phyloP scores from a whole-genome alignment of 2,113 vertebrate genomes.

The Coracopsis vasa region DNA sequence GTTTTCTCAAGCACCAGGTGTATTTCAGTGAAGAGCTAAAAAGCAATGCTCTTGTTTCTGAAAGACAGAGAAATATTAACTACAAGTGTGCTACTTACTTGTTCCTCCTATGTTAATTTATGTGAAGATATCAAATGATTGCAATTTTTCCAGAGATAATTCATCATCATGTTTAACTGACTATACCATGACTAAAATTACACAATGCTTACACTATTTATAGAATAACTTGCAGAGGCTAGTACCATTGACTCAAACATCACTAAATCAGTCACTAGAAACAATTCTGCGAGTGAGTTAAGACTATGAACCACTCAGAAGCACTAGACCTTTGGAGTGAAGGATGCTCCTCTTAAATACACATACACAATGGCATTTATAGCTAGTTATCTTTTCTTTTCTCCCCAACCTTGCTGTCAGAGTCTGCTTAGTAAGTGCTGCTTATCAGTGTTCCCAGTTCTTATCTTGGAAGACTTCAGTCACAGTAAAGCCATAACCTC shows the following conservation, averaged over 20 bases:
- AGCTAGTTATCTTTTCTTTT: background rate
- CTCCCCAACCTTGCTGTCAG: background rate
- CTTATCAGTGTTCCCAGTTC: background rate
- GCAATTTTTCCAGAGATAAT: constrained; percentile 30
- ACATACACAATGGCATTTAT: background rate
- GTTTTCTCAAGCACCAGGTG: background rate
- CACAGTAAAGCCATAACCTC: background rate
- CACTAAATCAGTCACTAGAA: background rate
- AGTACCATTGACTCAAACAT: background rate
- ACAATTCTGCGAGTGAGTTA: background rate
- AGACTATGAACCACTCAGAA: background rate
- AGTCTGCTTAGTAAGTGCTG: background rate
- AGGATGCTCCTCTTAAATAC: background rate
- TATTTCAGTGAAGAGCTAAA: background rate
- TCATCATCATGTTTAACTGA: constrained; percentile 38
- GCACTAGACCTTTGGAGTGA: background rate
- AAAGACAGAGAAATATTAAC: background rate
- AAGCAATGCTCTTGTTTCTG: background rate
- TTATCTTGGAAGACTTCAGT: background rate
- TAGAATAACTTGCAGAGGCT: background rate
- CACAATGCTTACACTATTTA: background rate
- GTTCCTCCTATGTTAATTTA: background rate
- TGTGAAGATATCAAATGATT: background rate
- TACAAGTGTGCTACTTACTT: background rate
- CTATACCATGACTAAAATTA: constrained; percentile 2